Base-by-base conservation (phyloP, 2,797 vertebrate genomes). In the Ctenosaura bakeri region DNA sequence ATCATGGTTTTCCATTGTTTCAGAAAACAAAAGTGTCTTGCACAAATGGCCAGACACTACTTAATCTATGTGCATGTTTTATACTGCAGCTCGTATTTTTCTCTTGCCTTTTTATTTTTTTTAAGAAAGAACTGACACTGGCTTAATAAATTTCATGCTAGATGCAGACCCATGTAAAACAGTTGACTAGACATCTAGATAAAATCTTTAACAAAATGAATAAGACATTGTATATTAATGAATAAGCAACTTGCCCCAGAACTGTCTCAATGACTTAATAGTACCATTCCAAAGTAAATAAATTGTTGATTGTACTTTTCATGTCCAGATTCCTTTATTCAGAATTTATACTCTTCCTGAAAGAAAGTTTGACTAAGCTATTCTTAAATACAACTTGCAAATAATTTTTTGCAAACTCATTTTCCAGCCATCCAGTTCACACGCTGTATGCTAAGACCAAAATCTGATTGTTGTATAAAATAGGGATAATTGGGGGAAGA, bases 51-150 rank as follows among this genome's bases (percentile, higher is more conserved):
- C 52, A 7, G 0, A 0, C 90, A n/a, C 22, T 50, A 78, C 20
- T 91, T 85, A 79, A 64, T 56, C 35, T 86, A 24, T 56, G 64
- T 62, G 1, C 54, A n/a, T 66, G 2, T 0, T 0, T 50, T 84
- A 1, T 42, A 88, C 2, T 81, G 46, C 32, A 89, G 2, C 26
- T 86, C 83, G n/a, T 5, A 0, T 62, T 87, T n/a, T 7, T 90
- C 91, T 80, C 89, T 83, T 52, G 8, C 50, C 86, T n/a, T n/a
- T 56, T 87, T 88, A 88, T 18, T 54, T 94, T 86, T 59, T 84
- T 52, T 91, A 87, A 89, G 79, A 77, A 42, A 87, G n/a, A 89
- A 29, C 74, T 91, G 85, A 93, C 26, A 87, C 16, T 87, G 88
- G 77, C 14, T 69, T 89, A 29, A 85, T 0, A 0, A 85, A 62